Evolutionary conservation across 2,113 vertebrate species (phyloP).

Genomic region (Microcebus griseorufus): DNA sequence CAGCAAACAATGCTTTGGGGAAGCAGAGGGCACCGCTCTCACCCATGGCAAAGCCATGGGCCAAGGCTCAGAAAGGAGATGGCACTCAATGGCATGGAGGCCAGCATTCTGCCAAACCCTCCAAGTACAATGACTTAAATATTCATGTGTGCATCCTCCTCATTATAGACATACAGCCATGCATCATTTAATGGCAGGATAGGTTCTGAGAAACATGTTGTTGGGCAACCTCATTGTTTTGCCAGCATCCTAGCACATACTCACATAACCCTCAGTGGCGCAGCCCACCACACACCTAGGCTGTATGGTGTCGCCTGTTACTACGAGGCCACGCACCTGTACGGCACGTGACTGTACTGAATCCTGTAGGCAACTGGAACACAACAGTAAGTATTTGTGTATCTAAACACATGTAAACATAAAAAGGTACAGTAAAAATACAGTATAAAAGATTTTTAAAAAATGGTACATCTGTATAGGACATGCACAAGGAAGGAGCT

Average conservation of each 20-base stretch:
- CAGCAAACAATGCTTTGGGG: background rate
- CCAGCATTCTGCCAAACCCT: background rate
- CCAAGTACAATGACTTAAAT: background rate
- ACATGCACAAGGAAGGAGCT: background rate
- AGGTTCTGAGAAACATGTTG: background rate
- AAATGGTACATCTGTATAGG: background rate
- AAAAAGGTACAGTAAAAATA: background rate
- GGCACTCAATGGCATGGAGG: background rate
- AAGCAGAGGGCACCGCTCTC: background rate
- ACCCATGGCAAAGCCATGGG: background rate
- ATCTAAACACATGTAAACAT: background rate
- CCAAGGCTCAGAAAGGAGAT: background rate
- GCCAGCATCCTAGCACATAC: background rate
- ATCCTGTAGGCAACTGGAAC: background rate
- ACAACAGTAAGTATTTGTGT: background rate
- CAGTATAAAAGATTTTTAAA: background rate
- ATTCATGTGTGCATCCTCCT: background rate
- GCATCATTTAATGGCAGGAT: background rate
- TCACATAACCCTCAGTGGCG: background rate
- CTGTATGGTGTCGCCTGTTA: background rate
- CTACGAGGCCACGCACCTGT: background rate
- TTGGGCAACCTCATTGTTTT: no score
- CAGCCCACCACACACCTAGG: background rate
- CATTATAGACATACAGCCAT: background rate
- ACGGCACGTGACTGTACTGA: rapidly evolving